Percentiles rank a stretch among this genome's conserved stretches.
phyloP scores from a whole-genome alignment of 1,140 invertebrate genomes.

The Trachymyrmex cornetzi region DNA sequence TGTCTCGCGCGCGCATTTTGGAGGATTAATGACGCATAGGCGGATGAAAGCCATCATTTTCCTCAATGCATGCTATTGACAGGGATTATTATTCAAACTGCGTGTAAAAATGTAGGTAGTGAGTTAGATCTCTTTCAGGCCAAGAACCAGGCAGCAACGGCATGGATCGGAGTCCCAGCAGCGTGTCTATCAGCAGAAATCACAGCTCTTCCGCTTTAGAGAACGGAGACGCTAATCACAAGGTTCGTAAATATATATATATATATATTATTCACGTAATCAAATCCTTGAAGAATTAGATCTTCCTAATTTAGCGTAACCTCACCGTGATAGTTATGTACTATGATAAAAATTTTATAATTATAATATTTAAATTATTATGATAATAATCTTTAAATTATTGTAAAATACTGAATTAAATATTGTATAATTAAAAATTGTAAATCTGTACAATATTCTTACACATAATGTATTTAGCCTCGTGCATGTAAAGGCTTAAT shows the following conservation, averaged over 20 bases:
- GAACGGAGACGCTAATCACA: slow-evolving; percentile 90
- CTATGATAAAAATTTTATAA: background rate
- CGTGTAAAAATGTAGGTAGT: slow-evolving; percentile 76
- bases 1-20: background rate
- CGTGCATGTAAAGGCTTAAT: background rate
- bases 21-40: slow-evolving; percentile 47
- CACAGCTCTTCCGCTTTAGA: slow-evolving; percentile 90
- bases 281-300: background rate
- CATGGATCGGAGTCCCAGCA: slow-evolving; percentile 94
- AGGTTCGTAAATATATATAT: slow-evolving; percentile 79
- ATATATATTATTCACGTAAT: background rate
- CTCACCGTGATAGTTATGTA: background rate
- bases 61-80: background rate
- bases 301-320: background rate
- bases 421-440: background rate
- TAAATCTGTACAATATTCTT: background rate
- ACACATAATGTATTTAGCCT: background rate
- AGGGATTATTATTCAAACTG: background rate
- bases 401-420: background rate
- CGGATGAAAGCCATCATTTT: slow-evolving; percentile 27
- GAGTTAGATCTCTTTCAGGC: slow-evolving; percentile 84
- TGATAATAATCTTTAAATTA: background rate
- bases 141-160: slow-evolving; percentile 84
- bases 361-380: slow-evolving; percentile 4
- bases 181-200: slow-evolving; percentile 92